phyloP scores from a whole-genome alignment of 2,888 invertebrate species.

The Erebia aethiops region DNA sequence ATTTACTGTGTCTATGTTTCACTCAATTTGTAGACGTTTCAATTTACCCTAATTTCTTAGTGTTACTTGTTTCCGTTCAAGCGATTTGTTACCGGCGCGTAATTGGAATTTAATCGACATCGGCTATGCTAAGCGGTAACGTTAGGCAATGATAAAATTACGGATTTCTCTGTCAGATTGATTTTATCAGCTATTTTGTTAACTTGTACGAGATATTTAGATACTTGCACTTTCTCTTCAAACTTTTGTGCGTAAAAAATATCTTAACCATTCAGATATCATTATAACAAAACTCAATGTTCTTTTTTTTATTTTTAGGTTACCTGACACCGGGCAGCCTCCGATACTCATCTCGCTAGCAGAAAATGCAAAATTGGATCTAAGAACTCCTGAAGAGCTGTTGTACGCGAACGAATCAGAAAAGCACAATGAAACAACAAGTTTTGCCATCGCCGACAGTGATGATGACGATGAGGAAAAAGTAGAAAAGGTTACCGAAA shows the following conservation, averaged over 20 bases:
- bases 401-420: slow-evolving; percentile 75
- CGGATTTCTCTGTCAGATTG: slow-evolving; percentile 15
- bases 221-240: slow-evolving; percentile 23
- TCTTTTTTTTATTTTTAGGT: slow-evolving; percentile 66
- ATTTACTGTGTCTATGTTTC: background rate
- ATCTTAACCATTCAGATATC: slow-evolving; percentile 1
- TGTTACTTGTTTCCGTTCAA: slow-evolving; percentile 16
- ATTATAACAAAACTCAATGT: slow-evolving; percentile 12
- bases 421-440: slow-evolving; percentile 71
- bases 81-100: slow-evolving; percentile 13
- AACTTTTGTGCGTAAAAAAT: slow-evolving; percentile 15
- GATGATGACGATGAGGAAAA: slow-evolving; percentile 57
- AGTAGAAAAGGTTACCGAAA: slow-evolving; percentile 51
- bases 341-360: slow-evolving; percentile 84
- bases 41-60: slow-evolving; percentile 9
- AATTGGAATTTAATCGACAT: slow-evolving; percentile 25
- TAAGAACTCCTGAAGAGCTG: slow-evolving; percentile 81
- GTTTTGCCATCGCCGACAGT: slow-evolving; percentile 63
- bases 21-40: slow-evolving; percentile 4
- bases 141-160: slow-evolving; percentile 21
- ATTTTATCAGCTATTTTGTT: slow-evolving; percentile 24
- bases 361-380: slow-evolving; percentile 84
- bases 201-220: slow-evolving; percentile 13
- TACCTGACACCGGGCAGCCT: slow-evolving; percentile 85
- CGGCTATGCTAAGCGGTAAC: slow-evolving; percentile 5